Conservation (phyloP, 1,140 invertebrate genomes). For the Cyrtorhinus lividipennis region DNA sequence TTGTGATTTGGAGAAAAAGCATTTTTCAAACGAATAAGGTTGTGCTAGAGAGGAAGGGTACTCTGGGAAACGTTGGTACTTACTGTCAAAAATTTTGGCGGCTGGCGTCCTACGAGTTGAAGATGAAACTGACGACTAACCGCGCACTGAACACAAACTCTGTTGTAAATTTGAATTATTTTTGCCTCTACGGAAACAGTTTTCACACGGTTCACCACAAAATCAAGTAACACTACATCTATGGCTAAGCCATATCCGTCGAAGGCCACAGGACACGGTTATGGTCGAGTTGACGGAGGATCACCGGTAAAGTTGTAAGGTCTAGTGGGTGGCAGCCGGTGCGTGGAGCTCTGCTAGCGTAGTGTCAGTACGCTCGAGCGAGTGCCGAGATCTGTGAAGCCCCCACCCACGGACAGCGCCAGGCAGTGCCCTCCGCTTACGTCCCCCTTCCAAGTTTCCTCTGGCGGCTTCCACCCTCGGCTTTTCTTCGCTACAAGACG, state of each 20-base stretch:
- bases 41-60: too few relatives aligned
- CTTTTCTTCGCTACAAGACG: background rate
- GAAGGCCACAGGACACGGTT: conserved; percentile 9
- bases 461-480: conserved; percentile 1
- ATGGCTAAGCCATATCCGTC: background rate
- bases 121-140: background rate
- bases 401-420: background rate
- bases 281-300: conserved; percentile 4
- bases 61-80: background rate
- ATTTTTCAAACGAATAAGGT: too few relatives aligned
- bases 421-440: background rate
- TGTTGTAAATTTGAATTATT: too few relatives aligned
- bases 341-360: conserved; percentile 9
- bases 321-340: conserved; percentile 9
- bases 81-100: conserved; percentile 9
- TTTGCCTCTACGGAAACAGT: too few relatives aligned
- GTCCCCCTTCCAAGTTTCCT: background rate
- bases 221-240: too few relatives aligned
- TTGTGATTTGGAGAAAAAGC: too few relatives aligned
- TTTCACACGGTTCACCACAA: background rate
- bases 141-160: conserved; percentile 7
- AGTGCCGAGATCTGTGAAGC: conserved; percentile 9
- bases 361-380: conserved; percentile 7
- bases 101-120: background rate
- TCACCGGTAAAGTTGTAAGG: background rate